phyloP scores from a whole-genome alignment of 2,113 vertebrate genomes.

The Pelodiscus sinensis region DNA sequence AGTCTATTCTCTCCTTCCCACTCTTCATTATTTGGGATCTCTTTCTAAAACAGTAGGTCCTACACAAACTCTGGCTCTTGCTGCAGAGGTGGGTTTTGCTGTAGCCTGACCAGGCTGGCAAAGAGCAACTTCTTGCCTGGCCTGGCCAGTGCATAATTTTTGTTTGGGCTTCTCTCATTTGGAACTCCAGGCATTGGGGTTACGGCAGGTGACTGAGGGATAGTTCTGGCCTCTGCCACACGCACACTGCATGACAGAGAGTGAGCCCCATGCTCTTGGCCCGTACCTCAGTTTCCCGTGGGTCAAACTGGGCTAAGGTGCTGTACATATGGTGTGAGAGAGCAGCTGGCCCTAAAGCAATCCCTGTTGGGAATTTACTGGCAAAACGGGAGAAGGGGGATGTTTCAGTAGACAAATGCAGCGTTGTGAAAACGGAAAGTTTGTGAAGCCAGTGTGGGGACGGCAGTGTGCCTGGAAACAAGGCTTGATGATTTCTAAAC shows the following conservation, averaged over 20 bases:
- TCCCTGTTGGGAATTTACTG: background rate
- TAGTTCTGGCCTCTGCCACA: no score
- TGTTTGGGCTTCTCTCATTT: background rate
- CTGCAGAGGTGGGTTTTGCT: background rate
- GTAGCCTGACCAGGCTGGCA: background rate
- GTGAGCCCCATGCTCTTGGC: no score
- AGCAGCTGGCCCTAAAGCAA: background rate
- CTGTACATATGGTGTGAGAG: background rate
- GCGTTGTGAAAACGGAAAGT: background rate
- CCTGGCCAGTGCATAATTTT: background rate
- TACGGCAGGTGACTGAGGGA: no score
- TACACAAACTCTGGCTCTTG: background rate
- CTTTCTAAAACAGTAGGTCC: background rate
- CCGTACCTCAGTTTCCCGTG: no score
- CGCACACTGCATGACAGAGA: no score
- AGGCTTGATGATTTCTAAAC: background rate
- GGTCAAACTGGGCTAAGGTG: background rate
- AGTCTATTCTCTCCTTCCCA: background rate
- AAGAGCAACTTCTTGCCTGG: background rate
- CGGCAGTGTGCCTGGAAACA: background rate
- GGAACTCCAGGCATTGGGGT: no score
- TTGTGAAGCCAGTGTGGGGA: background rate
- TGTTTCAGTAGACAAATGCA: background rate
- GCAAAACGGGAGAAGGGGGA: background rate
- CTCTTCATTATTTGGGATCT: background rate